Conservation (phyloP, 2,797 vertebrate genomes). For the Novumbra hubbsi region DNA sequence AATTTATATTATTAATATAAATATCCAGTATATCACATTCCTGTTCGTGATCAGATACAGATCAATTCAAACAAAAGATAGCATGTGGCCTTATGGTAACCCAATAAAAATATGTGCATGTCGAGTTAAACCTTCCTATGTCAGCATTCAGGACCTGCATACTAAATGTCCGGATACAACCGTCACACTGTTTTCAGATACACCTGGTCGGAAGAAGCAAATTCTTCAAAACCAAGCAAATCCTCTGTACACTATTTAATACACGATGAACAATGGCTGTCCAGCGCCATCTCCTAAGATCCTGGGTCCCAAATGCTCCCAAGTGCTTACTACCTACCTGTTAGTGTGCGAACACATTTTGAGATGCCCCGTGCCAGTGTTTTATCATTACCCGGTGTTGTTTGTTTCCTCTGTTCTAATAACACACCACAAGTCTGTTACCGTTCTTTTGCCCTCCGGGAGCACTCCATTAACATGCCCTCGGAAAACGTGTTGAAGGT, state of each 20-base stretch:
- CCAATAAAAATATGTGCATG: slow-evolving; percentile 24
- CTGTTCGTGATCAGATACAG: slow-evolving; percentile 34
- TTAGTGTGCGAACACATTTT: too few relatives aligned
- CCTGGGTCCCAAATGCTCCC: too few relatives aligned
- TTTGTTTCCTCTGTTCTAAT: slow-evolving; percentile 4
- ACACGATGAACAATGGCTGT: background rate
- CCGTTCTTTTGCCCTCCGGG: slow-evolving; percentile 19
- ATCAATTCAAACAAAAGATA: slow-evolving; percentile 32
- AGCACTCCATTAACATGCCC: background rate
- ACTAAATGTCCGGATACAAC: background rate
- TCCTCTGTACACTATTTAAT: background rate
- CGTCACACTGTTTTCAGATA: background rate
- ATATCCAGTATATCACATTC: slow-evolving; percentile 34
- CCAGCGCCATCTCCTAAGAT: too few relatives aligned
- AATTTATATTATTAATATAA: slow-evolving; percentile 20
- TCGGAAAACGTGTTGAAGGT: background rate
- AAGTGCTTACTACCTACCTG: too few relatives aligned
- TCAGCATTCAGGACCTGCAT: slow-evolving; percentile 26
- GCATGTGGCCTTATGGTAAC: slow-evolving; percentile 17
- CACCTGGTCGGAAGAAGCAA: background rate
- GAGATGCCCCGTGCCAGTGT: background rate
- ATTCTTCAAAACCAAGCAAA: background rate
- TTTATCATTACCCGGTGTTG: background rate
- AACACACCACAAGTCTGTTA: slow-evolving; percentile 38
- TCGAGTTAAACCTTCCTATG: background rate